These are phyloP conservation scores for Mystacides longicornis DNA, from an alignment of 2,888 invertebrate species.

Conservation along the genomic window DNA sequence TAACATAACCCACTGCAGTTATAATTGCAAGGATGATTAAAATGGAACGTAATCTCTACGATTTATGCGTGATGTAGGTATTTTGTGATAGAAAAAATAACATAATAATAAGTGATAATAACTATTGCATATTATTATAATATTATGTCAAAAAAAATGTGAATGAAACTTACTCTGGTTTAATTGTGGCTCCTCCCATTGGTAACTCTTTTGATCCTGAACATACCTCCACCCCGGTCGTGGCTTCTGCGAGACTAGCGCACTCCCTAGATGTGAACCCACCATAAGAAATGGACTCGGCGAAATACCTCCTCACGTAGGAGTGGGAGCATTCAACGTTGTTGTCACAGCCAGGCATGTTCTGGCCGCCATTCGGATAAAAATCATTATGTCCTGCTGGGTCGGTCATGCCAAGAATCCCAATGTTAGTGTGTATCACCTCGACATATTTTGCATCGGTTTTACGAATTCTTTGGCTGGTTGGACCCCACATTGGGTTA, in stretches of 20 bases:
- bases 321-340: slow-evolving; percentile 36
- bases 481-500: slow-evolving; percentile 35
- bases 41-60: no score
- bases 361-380: slow-evolving; percentile 36
- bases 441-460: slow-evolving; percentile 41
- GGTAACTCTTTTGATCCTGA: slow-evolving; percentile 32
- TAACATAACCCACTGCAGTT: no score
- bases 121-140: not conserved
- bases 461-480: slow-evolving; percentile 30
- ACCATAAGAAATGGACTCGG: slow-evolving; percentile 33
- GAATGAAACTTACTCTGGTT: slow-evolving; percentile 14
- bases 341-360: slow-evolving; percentile 37
- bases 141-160: not conserved
- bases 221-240: slow-evolving; percentile 29
- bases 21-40: no score
- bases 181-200: slow-evolving; percentile 30
- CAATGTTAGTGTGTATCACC: slow-evolving; percentile 41
- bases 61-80: not conserved
- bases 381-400: slow-evolving; percentile 44
- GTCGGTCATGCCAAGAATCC: slow-evolving; percentile 38
- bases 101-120: not conserved
- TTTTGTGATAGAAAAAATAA: not conserved
- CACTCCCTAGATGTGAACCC: slow-evolving; percentile 35
- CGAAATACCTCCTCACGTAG: slow-evolving; percentile 35
- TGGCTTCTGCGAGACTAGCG: slow-evolving; percentile 29